Percentiles rank a stretch among this genome's conserved stretches.
Evolutionary conservation across 2,888 invertebrate species (phyloP).

Genomic region (Poecilus cupreus): DNA sequence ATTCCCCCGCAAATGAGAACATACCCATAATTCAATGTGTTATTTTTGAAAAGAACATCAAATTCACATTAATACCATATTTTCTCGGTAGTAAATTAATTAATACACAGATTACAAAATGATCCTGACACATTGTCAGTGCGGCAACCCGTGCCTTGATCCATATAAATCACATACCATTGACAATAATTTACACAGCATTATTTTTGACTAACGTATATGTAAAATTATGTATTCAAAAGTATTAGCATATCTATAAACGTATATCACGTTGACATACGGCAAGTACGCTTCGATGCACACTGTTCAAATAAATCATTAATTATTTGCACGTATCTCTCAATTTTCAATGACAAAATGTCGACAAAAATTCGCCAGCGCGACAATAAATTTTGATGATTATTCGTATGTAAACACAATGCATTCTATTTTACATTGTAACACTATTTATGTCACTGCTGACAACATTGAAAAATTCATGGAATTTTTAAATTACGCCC

Average conservation of each 20-base stretch:
- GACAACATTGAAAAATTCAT: neutral
- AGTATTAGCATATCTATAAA: constrained; percentile 51
- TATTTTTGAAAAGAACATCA: neutral
- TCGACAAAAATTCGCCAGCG: constrained; percentile 18
- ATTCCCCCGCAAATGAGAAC: neutral
- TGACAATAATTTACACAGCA: constrained; percentile 40
- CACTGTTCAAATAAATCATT: constrained; percentile 52
- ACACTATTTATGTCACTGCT: neutral
- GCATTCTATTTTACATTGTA: neutral
- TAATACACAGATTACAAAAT: constrained; percentile 18
- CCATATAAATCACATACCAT: constrained; percentile 31
- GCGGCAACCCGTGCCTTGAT: neutral
- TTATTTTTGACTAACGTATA: constrained; percentile 36
- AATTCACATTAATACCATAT: neutral
- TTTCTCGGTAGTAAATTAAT: constrained; percentile 13
- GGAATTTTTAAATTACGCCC: too few species aligned
- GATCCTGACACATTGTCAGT: constrained; percentile 15
- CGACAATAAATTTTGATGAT: constrained; percentile 46
- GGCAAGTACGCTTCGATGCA: constrained; percentile 36
- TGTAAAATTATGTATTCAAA: constrained; percentile 52
- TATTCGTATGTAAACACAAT: constrained; percentile 45
- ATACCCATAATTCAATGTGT: neutral
- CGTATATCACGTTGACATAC: constrained; percentile 50
- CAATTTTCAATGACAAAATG: constrained; percentile 53
- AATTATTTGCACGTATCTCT: constrained; percentile 50